Base-by-base conservation (phyloP, 2,797 vertebrate genomes). In the Bradypodion pumilum region DNA sequence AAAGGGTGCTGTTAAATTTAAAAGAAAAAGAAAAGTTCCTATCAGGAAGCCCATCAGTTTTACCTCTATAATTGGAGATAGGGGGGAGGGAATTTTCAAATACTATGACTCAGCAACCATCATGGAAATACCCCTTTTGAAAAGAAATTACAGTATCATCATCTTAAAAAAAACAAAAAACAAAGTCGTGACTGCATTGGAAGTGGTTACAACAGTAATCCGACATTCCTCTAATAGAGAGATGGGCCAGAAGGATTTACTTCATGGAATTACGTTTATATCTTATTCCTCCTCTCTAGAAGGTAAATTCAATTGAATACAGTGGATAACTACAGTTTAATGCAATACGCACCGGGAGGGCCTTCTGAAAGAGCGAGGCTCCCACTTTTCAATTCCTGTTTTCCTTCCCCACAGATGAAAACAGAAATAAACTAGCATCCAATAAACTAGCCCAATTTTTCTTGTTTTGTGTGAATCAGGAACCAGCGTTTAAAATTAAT, bases 71-170 rank as follows among this genome's bases (percentile, higher is more conserved):
- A 85, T 7, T 85, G 80, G 85, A 91, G 89, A 8, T 6, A 40
- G 23, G 77, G 88, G 86, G n/a, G 16, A 25, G 83, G 63, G 0
- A 1, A 12, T 83, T 83, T 42, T 83, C 74, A 83, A 56, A 85
- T 46, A 87, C 59, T 0, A 44, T 86, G 89, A 93, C 62, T 89
- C 88, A 85, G 90, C 88, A 92, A 82, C 40, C n/a, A 25, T 7
- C 15, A 25, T 44, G 32, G 12, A 56, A 25, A 82, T 84, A 74
- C 3, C 80, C 68, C 66, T 72, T 79, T 80, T 25, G 7, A n/a
- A 80, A 25, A 86, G 88, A 75, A 88, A 77, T 63, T 32, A n/a
- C n/a, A n/a, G n/a, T n/a, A 44, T 35, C 23, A n/a, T 9, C 19
- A 74, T n/a, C n/a, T n/a, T n/a, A n/a, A n/a, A n/a, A n/a, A n/a